phyloP scores from a whole-genome alignment of 2,888 invertebrate genomes.

The Teinopalpus imperialis region DNA sequence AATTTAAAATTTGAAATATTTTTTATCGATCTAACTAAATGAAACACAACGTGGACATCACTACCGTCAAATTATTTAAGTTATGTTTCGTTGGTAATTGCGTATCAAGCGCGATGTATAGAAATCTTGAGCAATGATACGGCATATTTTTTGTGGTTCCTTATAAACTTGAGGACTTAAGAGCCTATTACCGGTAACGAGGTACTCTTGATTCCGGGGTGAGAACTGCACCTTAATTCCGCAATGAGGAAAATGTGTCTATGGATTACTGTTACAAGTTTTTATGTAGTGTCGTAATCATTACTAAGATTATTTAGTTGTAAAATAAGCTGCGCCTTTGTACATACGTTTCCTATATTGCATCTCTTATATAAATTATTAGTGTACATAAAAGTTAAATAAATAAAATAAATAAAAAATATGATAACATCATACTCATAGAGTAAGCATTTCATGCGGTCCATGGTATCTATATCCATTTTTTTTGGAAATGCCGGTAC shows the following conservation, averaged over 20 bases:
- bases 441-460: too few species aligned
- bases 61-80: conserved; percentile 18
- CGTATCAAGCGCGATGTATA: conserved; percentile 17
- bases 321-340: too few species aligned
- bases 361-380: too few species aligned
- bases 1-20: not conserved
- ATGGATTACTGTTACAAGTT: too few species aligned
- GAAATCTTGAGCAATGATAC: conserved; percentile 23
- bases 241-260: not conserved
- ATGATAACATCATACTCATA: too few species aligned
- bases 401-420: too few species aligned
- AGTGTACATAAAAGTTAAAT: too few species aligned
- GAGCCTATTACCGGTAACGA: conserved; percentile 12
- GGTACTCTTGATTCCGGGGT: not conserved
- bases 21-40: conserved; percentile 11
- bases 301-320: too few species aligned
- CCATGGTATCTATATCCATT: too few species aligned
- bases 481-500: too few species aligned
- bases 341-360: too few species aligned
- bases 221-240: not conserved
- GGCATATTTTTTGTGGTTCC: conserved; percentile 17
- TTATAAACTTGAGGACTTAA: conserved; percentile 3
- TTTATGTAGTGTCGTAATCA: too few species aligned
- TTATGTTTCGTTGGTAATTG: conserved; percentile 21
- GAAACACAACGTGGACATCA: conserved; percentile 5